Percentiles rank a stretch among this genome's conserved stretches.
Conservation (phyloP, 2,113 vertebrate species). For the Albula goreensis region DNA sequence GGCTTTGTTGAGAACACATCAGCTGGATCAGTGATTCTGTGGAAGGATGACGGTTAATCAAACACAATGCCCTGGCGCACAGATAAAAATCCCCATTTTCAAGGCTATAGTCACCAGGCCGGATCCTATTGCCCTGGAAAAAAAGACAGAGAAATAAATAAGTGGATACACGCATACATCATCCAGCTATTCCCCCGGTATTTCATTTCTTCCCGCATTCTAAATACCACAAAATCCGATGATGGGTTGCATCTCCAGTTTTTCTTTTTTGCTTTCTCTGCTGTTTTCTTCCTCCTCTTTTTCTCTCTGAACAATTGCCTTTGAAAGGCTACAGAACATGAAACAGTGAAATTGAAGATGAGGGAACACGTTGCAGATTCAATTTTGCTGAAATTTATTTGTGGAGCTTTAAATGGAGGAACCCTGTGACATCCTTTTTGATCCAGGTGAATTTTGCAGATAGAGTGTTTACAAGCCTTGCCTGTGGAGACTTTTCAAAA, state of each 20-base stretch:
- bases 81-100: slow-evolving; percentile 30
- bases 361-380: background rate
- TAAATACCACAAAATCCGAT: slow-evolving; percentile 19
- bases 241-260: background rate
- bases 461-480: slow-evolving; percentile 2
- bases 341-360: background rate
- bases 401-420: background rate
- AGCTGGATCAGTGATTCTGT: slow-evolving; percentile 39
- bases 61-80: slow-evolving; percentile 42
- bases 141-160: slow-evolving; percentile 32
- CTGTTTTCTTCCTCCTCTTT: background rate
- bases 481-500: slow-evolving; percentile 16
- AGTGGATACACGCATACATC: slow-evolving; percentile 44
- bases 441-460: background rate
- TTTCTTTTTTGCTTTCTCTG: background rate
- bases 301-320: background rate
- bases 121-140: slow-evolving; percentile 42
- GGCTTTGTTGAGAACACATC: slow-evolving; percentile 33
- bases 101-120: slow-evolving; percentile 45
- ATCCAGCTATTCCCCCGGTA: slow-evolving; percentile 27
- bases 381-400: background rate
- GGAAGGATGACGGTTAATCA: slow-evolving; percentile 60
- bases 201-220: slow-evolving; percentile 15
- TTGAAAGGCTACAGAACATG: background rate
- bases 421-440: background rate